Evolutionary conservation across 2,113 vertebrate genomes (phyloP).

Genomic region (Ellobius talpinus): DNA sequence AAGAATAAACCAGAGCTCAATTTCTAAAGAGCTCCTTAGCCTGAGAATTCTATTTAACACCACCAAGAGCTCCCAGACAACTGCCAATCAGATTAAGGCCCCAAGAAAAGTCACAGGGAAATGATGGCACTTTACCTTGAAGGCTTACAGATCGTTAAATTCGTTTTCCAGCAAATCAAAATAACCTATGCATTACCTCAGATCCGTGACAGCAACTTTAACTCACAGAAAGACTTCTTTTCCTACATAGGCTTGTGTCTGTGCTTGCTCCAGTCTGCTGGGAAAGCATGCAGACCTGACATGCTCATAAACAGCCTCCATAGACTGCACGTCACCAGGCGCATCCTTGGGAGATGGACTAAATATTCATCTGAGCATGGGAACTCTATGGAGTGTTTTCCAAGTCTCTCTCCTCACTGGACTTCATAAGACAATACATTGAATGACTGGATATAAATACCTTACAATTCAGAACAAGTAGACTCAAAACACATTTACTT

Average conservation of each 20-base stretch:
- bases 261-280: not conserved
- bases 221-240: slow-evolving; percentile 35
- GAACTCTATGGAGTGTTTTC: not conserved
- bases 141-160: not conserved
- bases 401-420: not conserved
- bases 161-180: slow-evolving; percentile 48
- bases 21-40: slow-evolving; percentile 74
- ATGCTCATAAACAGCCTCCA: not conserved
- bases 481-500: not conserved
- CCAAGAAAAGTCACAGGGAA: not conserved
- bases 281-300: not conserved
- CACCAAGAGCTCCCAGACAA: slow-evolving; percentile 54
- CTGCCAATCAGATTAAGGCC: slow-evolving; percentile 44
- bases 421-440: not conserved
- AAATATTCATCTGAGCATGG: not conserved
- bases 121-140: not conserved
- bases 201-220: not conserved
- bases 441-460: slow-evolving; percentile 25
- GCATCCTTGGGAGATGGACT: not conserved
- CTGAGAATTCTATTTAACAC: slow-evolving; percentile 62
- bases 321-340: slow-evolving; percentile 17
- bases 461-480: not conserved
- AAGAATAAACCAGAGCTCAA: slow-evolving; percentile 66
- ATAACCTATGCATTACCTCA: slow-evolving; percentile 13
- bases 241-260: not conserved